Conservation (phyloP, 2,113 vertebrate genomes). For the Gadus macrocephalus region DNA sequence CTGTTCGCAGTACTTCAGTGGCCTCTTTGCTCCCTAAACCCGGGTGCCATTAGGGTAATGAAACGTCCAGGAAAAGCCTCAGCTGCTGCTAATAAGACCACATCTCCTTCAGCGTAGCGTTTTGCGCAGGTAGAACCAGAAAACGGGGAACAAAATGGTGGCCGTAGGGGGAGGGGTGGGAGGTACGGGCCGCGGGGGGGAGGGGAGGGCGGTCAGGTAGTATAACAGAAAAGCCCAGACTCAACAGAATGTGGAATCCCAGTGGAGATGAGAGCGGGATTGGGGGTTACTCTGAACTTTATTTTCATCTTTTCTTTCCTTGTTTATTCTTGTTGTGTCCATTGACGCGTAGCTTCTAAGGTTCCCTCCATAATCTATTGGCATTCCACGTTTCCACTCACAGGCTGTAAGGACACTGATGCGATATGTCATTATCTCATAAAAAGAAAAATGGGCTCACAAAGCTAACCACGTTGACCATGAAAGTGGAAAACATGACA, state of each 20-base stretch:
- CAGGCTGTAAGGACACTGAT: too few species aligned
- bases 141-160: not conserved
- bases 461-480: too few species aligned
- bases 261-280: slow-evolving; percentile 20
- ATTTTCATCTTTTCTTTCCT: too few species aligned
- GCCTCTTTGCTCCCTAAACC: slow-evolving; percentile 23
- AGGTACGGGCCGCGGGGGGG: not conserved
- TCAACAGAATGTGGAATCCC: slow-evolving; percentile 12
- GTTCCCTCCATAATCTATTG: too few species aligned
- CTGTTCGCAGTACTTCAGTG: slow-evolving; percentile 8
- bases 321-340: too few species aligned
- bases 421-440: too few species aligned
- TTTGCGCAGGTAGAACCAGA: too few species aligned
- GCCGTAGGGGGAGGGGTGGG: not conserved
- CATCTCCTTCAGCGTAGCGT: slow-evolving; percentile 2
- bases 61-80: slow-evolving; percentile 26
- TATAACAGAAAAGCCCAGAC: not conserved
- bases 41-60: slow-evolving; percentile 50
- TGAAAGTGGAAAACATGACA: too few species aligned
- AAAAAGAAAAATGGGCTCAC: too few species aligned
- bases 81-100: slow-evolving; percentile 18
- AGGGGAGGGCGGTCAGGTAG: slow-evolving; percentile 1
- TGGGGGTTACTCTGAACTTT: not conserved
- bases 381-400: too few species aligned
- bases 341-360: too few species aligned